Evolutionary conservation across 2,113 vertebrate species (phyloP), one percentile per base, ranked within the genome.

Genomic region (Cebidichthys violaceus): DNA sequence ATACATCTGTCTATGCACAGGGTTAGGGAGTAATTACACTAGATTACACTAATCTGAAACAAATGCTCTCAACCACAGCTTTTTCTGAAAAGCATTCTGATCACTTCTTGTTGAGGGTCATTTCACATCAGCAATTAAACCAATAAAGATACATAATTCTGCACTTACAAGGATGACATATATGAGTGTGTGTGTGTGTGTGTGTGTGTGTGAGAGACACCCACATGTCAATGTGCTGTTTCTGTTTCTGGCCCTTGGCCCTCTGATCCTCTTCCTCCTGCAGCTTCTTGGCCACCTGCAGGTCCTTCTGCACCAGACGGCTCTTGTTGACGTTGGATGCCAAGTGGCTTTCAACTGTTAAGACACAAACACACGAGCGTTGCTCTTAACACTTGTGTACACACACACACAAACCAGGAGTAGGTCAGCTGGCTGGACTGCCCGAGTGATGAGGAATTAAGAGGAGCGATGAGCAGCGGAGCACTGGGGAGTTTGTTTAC

Each of bases 241-340:
- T 96, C 88, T 97, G 93, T 87, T 86, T 95, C 72, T 95, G 94
- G 57, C 94, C 94, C 83, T 96, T 96, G 45, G 98, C 97, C 85
- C 94, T 96, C 84, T 94, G 91, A 74, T 99, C 97, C 91, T 99
- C 98, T 81, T 98, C 97, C 67, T 98, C 96, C 76, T 99, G 98
- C 60, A 99, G 95, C 75, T 96, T 96, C 90, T 98, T 99, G 85
- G 98, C 98, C 92, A 99, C 95, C 84, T 95, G 95, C 50, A 99
- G 94, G 90, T 99, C 98, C 86, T 97, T 95, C 85, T 99, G 95
- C 65, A 98, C 98, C 89, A 99, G 94, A 31, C 97, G 98, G 93
- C 94, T 99, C 84, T 98, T 96, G 73, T 99, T 96, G 92, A 99
- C 83, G 0, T 99, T 99, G 33, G 98, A 98, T 2, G 98, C 98